These are phyloP conservation scores for Centrocercus urophasianus DNA, from an alignment of 2,113 vertebrate genomes.

Conservation along the genomic window DNA sequence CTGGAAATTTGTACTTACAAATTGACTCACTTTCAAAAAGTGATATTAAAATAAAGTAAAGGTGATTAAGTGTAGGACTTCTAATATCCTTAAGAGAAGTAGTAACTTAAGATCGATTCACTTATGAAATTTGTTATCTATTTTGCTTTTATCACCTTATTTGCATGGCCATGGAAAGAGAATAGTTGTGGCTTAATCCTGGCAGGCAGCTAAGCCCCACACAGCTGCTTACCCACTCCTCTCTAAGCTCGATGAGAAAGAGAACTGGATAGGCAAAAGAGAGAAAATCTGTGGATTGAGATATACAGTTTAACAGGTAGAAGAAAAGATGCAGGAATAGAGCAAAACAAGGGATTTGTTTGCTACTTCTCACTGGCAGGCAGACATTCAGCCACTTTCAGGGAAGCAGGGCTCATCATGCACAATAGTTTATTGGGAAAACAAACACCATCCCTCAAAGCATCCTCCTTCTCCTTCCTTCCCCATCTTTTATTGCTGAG, in stretches of 20 bases:
- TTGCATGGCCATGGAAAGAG: background rate
- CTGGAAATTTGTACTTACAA: background rate
- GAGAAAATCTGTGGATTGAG: rapidly evolving
- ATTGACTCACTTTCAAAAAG: background rate
- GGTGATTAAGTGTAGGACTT: rapidly evolving
- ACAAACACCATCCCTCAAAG: background rate
- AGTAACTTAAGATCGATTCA: background rate
- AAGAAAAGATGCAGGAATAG: background rate
- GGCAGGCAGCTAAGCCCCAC: background rate
- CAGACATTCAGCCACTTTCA: background rate
- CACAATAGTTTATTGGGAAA: rapidly evolving
- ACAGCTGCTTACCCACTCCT: rapidly evolving
- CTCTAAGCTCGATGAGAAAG: background rate
- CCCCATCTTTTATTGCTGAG: background rate
- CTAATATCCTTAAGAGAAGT: background rate
- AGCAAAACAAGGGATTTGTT: background rate
- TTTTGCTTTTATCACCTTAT: background rate
- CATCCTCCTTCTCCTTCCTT: background rate
- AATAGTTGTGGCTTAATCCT: background rate
- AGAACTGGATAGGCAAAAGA: background rate
- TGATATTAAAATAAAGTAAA: background rate
- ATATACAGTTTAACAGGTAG: background rate
- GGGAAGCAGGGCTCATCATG: rapidly evolving
- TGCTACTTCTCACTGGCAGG: background rate
- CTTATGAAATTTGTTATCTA: background rate